Evolutionary conservation across 2,113 vertebrate genomes (phyloP), one percentile per base, ranked within the genome.

Genomic region (Pygoscelis adeliae): DNA sequence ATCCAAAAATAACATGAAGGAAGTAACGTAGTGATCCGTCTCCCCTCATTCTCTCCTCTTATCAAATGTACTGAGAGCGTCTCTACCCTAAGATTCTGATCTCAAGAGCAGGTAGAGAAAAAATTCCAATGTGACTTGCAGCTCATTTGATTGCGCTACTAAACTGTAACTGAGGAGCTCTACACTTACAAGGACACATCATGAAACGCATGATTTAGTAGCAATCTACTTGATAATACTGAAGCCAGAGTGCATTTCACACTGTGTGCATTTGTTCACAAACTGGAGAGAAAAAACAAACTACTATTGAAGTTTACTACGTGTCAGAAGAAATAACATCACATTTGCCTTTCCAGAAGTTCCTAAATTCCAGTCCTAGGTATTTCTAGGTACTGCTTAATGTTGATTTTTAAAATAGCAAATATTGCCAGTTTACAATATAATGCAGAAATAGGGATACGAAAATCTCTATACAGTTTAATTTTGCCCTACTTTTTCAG

Each of bases 1-100:
- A 96, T 96, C 98, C 98, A 96, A 98, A 98, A 98, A 98, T 98
- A 98, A 98, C 97, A 93, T 3, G 50, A 82, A 93, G 87, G 79
- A 91, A 93, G 66, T 77, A 83, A 63, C 26, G 36, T 38, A 86
- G 76, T 10, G 55, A 83, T 72, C 72, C 46, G 3, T 87, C 96
- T 95, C 93, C 95, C 88, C 87, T 92, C 74, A 56, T 95, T 84
- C 96, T 85, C 30, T 50, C 76, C 42, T 46, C 83, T 91, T 61
- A 93, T 91, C 70, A 3, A 81, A 9, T 42, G 29, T 30, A 26
- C 36, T 4, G 9, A 89, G 69, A 56, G 56, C 17, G 52, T 87
- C 85, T 79, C 62, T 66, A 49, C 42, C 42, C 38, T 27, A 27
- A 73, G 59, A 88, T 78, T 56, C 74, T 62, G 46, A 40, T 83